These are phyloP conservation scores for Oryzias sinensis DNA, from an alignment of 2,797 vertebrate genomes.

Conservation along the genomic window DNA sequence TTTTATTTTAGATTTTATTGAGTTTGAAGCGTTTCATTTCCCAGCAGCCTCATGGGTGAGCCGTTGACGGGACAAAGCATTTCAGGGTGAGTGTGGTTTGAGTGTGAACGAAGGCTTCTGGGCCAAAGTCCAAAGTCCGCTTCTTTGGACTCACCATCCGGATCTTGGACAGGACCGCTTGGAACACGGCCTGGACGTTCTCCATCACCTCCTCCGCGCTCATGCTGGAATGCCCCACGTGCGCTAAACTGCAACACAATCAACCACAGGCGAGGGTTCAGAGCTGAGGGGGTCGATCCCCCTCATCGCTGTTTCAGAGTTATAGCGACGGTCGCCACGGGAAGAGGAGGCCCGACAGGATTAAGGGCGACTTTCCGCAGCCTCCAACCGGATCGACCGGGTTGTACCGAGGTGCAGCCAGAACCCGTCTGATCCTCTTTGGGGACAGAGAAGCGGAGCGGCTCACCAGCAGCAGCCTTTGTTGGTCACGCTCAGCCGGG, in stretches of 20 bases:
- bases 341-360: constrained; percentile 68
- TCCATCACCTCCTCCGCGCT: constrained; percentile 78
- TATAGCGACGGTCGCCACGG: constrained; percentile 71
- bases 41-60: no score
- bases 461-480: constrained; percentile 91
- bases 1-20: no score
- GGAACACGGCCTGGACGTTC: constrained; percentile 78
- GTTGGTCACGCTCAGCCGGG: constrained; percentile 81
- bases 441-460: neutral
- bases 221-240: constrained; percentile 86
- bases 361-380: constrained; percentile 57
- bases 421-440: neutral
- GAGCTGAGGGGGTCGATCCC: neutral
- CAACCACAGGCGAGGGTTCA: accelerated
- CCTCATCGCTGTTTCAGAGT: constrained; percentile 62
- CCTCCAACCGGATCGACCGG: constrained; percentile 49
- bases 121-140: no score
- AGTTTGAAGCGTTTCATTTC: no score
- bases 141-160: constrained; percentile 69
- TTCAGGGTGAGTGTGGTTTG: no score
- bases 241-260: constrained; percentile 77
- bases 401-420: constrained; percentile 61
- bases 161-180: constrained; percentile 76
- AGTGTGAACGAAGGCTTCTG: no score
- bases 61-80: no score